Conservation (phyloP, 2,797 vertebrate species). For the Catostomus latipinnis region DNA sequence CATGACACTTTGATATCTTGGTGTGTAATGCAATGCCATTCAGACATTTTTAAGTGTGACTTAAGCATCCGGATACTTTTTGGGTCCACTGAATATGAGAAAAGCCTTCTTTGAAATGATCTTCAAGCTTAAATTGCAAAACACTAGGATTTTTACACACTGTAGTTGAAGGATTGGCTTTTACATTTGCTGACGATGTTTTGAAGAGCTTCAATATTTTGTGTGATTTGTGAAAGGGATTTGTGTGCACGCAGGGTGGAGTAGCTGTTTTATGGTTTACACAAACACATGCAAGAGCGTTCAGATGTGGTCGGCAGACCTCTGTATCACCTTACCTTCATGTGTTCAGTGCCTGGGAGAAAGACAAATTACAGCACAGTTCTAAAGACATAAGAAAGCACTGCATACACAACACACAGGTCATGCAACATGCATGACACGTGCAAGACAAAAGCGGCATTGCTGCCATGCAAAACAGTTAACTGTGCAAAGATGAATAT, state of each 20-base stretch:
- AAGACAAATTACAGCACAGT: slow-evolving; percentile 64
- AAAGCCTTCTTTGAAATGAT: not conserved
- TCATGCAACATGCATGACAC: slow-evolving; percentile 40
- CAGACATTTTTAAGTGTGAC: not conserved
- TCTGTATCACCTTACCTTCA: slow-evolving; percentile 74
- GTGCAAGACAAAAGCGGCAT: slow-evolving; percentile 30
- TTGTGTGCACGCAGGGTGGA: slow-evolving; percentile 30
- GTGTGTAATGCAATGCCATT: too few species aligned
- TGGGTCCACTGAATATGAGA: not conserved
- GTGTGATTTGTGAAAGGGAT: slow-evolving; percentile 29
- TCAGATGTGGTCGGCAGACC: slow-evolving; percentile 63
- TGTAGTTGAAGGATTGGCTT: not conserved
- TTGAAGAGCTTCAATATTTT: not conserved
- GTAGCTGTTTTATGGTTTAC: slow-evolving; percentile 45
- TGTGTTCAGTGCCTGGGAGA: slow-evolving; percentile 73
- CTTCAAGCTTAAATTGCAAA: too few species aligned
- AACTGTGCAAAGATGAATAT: not conserved
- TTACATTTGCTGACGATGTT: slow-evolving; percentile 23
- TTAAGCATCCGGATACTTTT: not conserved
- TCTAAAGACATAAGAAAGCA: slow-evolving; percentile 67
- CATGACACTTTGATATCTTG: too few species aligned
- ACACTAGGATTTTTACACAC: not conserved
- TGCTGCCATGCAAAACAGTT: not conserved
- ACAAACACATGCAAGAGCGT: slow-evolving; percentile 67
- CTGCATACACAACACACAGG: slow-evolving; percentile 54